Percentiles rank a stretch among this genome's conserved stretches.
These are phyloP conservation scores for Tetrax tetrax DNA, from an alignment of 2,113 vertebrate species.

Conservation along the genomic window DNA sequence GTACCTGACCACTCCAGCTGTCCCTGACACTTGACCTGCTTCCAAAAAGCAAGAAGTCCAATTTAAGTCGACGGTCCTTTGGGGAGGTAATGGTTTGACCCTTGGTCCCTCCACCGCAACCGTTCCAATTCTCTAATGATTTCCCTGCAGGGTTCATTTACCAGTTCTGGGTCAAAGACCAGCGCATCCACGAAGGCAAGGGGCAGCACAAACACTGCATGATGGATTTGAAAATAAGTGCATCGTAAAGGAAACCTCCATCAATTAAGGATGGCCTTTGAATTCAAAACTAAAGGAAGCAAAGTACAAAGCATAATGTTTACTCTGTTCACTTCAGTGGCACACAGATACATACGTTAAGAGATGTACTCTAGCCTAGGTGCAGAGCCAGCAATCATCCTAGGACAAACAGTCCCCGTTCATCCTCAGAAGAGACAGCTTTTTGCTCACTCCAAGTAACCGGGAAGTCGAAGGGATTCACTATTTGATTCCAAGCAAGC, in stretches of 20 bases:
- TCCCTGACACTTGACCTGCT: conserved; percentile 59
- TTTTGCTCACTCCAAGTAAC: background rate
- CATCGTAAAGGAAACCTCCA: conserved; percentile 61
- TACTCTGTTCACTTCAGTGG: background rate
- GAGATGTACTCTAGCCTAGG: background rate
- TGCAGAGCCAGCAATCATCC: background rate
- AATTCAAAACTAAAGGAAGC: conserved; percentile 63
- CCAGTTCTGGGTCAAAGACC: conserved; percentile 74
- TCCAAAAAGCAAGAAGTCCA: conserved; percentile 63
- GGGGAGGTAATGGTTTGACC: conserved; percentile 71
- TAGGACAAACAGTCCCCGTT: background rate
- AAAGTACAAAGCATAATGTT: conserved; percentile 25
- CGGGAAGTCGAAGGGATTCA: background rate
- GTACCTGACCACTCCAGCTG: background rate
- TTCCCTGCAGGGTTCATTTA: conserved; percentile 75
- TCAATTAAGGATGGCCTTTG: conserved; percentile 58
- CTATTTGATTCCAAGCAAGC: background rate
- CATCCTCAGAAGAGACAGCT: background rate
- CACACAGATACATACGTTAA: background rate
- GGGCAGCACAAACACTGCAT: conserved; percentile 12
- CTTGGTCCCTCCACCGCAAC: conserved; percentile 37
- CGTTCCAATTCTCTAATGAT: conserved; percentile 69
- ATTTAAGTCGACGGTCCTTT: conserved; percentile 54
- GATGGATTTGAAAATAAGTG: conserved; percentile 64
- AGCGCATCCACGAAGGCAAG: conserved; percentile 47